Percentiles rank a stretch among this genome's conserved stretches.
phyloP scores from a whole-genome alignment of 2,888 invertebrate species.

The Phalangium opilio region DNA sequence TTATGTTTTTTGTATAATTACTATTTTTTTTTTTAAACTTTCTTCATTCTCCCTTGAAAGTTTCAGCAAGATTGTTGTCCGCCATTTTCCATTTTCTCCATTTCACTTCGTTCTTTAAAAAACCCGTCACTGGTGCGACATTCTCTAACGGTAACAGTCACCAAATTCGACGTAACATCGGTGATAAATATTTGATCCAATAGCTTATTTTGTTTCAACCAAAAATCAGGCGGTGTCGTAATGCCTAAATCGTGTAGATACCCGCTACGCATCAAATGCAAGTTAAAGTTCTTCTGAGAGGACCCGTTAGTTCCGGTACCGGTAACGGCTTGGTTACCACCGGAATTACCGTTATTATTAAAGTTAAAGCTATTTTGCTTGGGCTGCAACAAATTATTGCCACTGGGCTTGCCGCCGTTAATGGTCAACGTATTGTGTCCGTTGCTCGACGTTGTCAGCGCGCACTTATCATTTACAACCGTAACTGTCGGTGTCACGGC shows the following conservation, averaged over 20 bases:
- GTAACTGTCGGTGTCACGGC: background rate
- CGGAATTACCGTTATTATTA: too few relatives aligned
- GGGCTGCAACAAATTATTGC: background rate
- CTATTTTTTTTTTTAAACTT: too few relatives aligned
- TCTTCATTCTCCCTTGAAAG: too few relatives aligned
- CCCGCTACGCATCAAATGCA: too few relatives aligned
- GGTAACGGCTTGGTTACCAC: too few relatives aligned
- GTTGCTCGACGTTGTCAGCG: background rate
- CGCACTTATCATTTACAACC: background rate
- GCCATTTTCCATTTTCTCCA: background rate
- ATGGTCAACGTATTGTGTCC: background rate
- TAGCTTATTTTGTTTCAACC: conserved; percentile 40
- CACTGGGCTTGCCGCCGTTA: too few relatives aligned
- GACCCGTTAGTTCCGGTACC: conserved; percentile 3
- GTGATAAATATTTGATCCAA: conserved; percentile 87
- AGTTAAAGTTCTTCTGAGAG: conserved; percentile 2
- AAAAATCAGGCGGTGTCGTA: conserved; percentile 44
- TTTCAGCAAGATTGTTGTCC: background rate
- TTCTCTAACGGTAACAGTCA: conserved; percentile 89
- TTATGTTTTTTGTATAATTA: too few relatives aligned
- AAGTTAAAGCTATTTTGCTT: background rate
- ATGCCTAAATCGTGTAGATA: too few relatives aligned
- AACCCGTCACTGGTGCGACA: conserved; percentile 87
- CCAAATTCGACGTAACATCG: conserved; percentile 84
- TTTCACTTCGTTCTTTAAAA: conserved; percentile 38